phyloP scores from a whole-genome alignment of 2,888 invertebrate species.

The Rhabditophanes sp. region DNA sequence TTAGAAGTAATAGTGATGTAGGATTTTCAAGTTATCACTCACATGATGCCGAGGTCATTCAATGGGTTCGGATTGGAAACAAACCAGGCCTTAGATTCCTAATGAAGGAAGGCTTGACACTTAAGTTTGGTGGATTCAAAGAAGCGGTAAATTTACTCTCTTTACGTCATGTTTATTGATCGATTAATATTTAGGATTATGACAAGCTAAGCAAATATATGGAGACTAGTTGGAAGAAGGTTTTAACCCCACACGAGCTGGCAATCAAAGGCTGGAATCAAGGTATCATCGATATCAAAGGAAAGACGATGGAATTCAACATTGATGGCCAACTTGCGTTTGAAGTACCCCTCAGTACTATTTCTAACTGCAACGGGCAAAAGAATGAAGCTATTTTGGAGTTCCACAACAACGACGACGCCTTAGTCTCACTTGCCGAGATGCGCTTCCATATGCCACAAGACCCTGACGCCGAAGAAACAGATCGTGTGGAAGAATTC shows the following conservation, averaged over 20 bases:
- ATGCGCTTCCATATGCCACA: slow-evolving; percentile 89
- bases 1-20: too few species aligned
- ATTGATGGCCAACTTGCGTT: slow-evolving; percentile 54
- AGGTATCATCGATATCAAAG: slow-evolving; percentile 85
- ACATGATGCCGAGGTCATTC: slow-evolving; percentile 72
- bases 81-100: slow-evolving; percentile 75
- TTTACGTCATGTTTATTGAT: not conserved
- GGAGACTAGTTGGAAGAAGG: slow-evolving; percentile 59
- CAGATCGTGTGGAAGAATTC: slow-evolving; percentile 86
- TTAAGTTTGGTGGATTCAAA: slow-evolving; percentile 82
- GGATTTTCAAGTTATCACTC: too few species aligned
- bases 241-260: slow-evolving; percentile 74
- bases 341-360: slow-evolving; percentile 85
- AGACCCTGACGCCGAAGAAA: slow-evolving; percentile 60
- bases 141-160: slow-evolving; percentile 46
- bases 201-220: slow-evolving; percentile 82
- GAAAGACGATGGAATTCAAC: slow-evolving; percentile 42
- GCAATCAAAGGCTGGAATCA: slow-evolving; percentile 97
- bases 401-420: slow-evolving; percentile 76
- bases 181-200: slow-evolving; percentile 56
- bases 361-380: slow-evolving; percentile 69
- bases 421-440: slow-evolving; percentile 85
- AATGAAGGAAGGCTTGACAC: slow-evolving; percentile 69
- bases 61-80: slow-evolving; percentile 78
- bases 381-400: slow-evolving; percentile 96